Percentiles rank a stretch among this genome's conserved stretches.
These are phyloP conservation scores for Sinocyclocheilus grahami DNA, from an alignment of 2,113 vertebrate genomes.

Conservation along the genomic window DNA sequence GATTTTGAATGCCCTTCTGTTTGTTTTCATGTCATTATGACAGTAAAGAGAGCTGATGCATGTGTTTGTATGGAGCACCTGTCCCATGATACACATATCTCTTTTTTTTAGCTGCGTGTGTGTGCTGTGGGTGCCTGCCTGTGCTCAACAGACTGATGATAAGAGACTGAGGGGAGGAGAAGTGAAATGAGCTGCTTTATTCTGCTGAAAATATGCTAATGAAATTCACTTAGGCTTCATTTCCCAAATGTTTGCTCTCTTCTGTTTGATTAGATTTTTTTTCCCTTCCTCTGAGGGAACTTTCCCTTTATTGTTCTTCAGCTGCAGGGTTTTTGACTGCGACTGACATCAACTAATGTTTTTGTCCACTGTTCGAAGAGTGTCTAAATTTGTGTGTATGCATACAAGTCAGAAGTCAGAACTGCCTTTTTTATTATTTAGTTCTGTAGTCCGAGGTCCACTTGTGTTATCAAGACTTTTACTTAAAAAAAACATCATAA, in stretches of 20 bases:
- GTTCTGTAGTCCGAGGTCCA: too few species aligned
- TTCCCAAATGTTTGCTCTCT: constrained; percentile 16
- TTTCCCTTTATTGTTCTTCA: constrained; percentile 9
- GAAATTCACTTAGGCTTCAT: constrained; percentile 41
- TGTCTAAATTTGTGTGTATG: background rate
- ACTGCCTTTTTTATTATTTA: too few species aligned
- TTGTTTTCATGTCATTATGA: background rate
- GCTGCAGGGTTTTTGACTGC: constrained; percentile 27
- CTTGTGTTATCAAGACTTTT: too few species aligned
- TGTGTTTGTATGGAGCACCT: background rate
- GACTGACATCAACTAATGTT: constrained; percentile 20
- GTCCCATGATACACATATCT: background rate
- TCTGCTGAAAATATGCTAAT: constrained; percentile 40
- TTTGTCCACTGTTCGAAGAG: background rate
- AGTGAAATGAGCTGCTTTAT: constrained; percentile 32
- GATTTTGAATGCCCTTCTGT: background rate
- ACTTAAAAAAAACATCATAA: too few species aligned
- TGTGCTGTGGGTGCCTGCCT: constrained; percentile 8
- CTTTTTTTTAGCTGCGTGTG: constrained; percentile 24
- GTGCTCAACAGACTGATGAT: constrained; percentile 16
- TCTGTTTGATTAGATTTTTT: constrained; percentile 30
- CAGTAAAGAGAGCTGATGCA: background rate
- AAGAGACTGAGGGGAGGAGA: constrained; percentile 14
- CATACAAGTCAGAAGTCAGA: background rate
- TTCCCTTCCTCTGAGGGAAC: background rate